Base-by-base conservation (phyloP, 2,888 invertebrate species). In the Parochlus steinenii region DNA sequence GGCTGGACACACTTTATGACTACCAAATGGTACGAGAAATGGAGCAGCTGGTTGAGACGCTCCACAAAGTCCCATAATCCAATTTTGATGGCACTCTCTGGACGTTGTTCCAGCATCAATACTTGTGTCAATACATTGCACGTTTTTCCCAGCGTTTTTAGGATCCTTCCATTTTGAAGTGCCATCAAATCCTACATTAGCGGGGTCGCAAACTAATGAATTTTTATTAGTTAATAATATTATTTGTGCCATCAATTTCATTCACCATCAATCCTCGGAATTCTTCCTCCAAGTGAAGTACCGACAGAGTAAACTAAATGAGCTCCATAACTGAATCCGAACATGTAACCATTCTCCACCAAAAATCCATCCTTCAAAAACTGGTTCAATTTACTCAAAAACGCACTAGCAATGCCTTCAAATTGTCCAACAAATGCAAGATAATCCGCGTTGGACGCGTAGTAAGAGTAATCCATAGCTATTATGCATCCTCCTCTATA, bases 21-120 rank as follows among this genome's bases (percentile, higher is more conserved):
- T n/a, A n/a, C n/a, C n/a, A n/a, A n/a, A n/a, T n/a, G n/a, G n/a
- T n/a, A n/a, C n/a, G n/a, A n/a, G n/a, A n/a, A n/a, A n/a, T n/a
- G n/a, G n/a, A n/a, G n/a, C 43, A 4, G 42, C 47, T 5, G 40
- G 18, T 41, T 48, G 48, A 28, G 40, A 37, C 31, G 37, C 31
- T 18, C 48, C 48, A 39, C 48, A 48, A 17, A 43, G 31, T 6
- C 48, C 48, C 48, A 48, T 46, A 31, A 45, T 41, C 48, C 48
- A 48, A 42, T 48, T 42, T 36, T 48, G 48, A 39, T 48, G 45
- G 22, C 48, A 48, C 28, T 44, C 43, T 4, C 47, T 40, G 6
- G 40, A 34, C 1, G 36, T 11, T 2, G 48, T 47, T 31, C 48
- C 48, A 24, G 45, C 47, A 26, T 45, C 45, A 4, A 23, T 33